Percentiles rank a stretch among this genome's conserved stretches.
Evolutionary conservation across 1,140 invertebrate species (phyloP).

Genomic region (Cotesia chilonis): DNA sequence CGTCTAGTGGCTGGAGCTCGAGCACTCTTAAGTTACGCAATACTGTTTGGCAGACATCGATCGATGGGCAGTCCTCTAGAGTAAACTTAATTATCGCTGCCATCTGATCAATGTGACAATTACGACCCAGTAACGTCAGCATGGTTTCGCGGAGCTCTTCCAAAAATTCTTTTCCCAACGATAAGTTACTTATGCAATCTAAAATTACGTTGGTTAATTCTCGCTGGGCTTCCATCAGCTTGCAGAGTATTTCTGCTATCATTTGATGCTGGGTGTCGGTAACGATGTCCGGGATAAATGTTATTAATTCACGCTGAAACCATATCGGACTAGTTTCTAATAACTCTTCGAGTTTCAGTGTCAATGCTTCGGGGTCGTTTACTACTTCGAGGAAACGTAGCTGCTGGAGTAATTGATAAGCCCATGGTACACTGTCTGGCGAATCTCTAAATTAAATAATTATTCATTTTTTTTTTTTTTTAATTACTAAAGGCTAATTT

Average conservation of each 20-base stretch:
- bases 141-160: conserved; percentile 52
- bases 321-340: conserved; percentile 56
- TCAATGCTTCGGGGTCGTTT: conserved; percentile 48
- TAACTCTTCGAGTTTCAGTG: conserved; percentile 52
- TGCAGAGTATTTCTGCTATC: conserved; percentile 54
- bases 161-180: conserved; percentile 54
- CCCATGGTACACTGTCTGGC: conserved; percentile 53
- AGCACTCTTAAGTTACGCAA: conserved; percentile 50
- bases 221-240: conserved; percentile 52
- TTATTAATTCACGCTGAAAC: conserved; percentile 59
- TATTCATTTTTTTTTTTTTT: too few species aligned
- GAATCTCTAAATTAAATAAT: conserved; percentile 45
- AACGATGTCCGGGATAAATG: conserved; percentile 58
- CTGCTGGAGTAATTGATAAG: conserved; percentile 52
- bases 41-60: conserved; percentile 49
- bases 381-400: conserved; percentile 59
- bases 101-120: conserved; percentile 46
- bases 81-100: conserved; percentile 58
- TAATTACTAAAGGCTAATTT: neutral
- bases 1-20: conserved; percentile 52
- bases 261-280: conserved; percentile 56
- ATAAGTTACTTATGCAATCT: conserved; percentile 55
- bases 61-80: conserved; percentile 45
- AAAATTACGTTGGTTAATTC: conserved; percentile 55
- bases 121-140: conserved; percentile 51